A percentile compares a stretch with the other conserved stretches of the same genome.
Conservation (phyloP, 2,113 vertebrate species). For the Chinchilla lanigera region DNA sequence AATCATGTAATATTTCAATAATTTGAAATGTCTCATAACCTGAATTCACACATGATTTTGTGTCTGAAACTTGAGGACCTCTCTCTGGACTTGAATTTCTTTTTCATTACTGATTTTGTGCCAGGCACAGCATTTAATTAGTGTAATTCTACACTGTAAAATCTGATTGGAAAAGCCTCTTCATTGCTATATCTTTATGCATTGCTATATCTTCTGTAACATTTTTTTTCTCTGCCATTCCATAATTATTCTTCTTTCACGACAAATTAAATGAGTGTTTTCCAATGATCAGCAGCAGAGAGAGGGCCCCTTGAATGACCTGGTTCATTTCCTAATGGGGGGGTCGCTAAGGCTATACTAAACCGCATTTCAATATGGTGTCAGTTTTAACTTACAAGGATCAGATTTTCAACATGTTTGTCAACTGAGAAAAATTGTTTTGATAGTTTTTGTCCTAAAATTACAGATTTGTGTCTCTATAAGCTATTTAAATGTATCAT, state of each 20-base stretch:
- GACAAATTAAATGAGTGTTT: background rate
- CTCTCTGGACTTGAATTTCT: background rate
- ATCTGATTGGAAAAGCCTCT: background rate
- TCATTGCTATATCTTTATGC: background rate
- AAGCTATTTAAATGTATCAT: background rate
- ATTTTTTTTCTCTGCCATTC: background rate
- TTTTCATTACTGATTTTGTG: background rate
- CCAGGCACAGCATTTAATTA: too few species aligned
- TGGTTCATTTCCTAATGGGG: fast-evolving
- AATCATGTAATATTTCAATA: background rate
- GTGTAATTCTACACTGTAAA: background rate
- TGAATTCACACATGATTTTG: background rate
- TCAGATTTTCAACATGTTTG: background rate
- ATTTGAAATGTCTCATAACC: background rate
- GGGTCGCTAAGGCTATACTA: background rate
- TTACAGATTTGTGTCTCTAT: background rate
- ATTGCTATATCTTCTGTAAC: background rate
- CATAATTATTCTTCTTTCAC: background rate
- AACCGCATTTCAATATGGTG: background rate
- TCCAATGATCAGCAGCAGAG: background rate
- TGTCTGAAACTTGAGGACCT: background rate
- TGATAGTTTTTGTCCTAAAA: background rate
- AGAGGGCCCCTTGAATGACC: fast-evolving
- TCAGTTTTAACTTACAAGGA: background rate
- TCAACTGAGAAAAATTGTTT: background rate